A percentile compares a stretch with the other conserved stretches of the same genome.
These are phyloP conservation scores for Solenopsis invicta DNA, from an alignment of 1,140 invertebrate genomes.

Conservation along the genomic window DNA sequence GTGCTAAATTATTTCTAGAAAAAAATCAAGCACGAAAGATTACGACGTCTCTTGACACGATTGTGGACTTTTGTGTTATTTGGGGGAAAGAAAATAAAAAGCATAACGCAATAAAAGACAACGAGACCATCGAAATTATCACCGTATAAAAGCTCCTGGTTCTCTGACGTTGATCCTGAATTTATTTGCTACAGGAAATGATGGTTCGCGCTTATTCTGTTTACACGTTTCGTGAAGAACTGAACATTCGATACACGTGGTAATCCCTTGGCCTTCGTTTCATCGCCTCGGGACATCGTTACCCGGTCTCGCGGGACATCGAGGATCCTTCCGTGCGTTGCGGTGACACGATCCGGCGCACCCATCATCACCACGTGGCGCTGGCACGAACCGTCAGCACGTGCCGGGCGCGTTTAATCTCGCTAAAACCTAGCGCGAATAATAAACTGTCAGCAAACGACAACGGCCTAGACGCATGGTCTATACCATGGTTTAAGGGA, in stretches of 20 bases:
- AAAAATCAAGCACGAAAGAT: too few relatives aligned
- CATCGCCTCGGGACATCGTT: neutral
- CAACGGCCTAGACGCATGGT: conserved; percentile 65
- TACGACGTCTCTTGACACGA: too few relatives aligned
- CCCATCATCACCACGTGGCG: conserved; percentile 52
- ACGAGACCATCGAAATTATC: neutral
- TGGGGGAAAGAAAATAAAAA: neutral
- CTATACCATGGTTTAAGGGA: conserved; percentile 47
- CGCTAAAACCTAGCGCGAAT: conserved; percentile 74
- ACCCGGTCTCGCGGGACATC: conserved; percentile 17
- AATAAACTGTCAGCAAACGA: conserved; percentile 67
- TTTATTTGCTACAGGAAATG: neutral
- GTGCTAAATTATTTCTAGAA: too few relatives aligned
- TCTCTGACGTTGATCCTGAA: neutral
- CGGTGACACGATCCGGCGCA: conserved; percentile 49
- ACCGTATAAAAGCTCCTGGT: neutral
- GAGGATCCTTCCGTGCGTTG: conserved; percentile 17
- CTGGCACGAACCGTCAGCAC: conserved; percentile 1
- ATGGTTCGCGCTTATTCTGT: neutral
- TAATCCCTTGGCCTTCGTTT: conserved; percentile 21
- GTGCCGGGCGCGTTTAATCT: conserved; percentile 71
- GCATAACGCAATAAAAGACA: neutral
- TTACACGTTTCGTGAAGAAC: neutral
- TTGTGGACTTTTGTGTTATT: too few relatives aligned
- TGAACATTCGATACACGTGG: neutral